Conservation (phyloP, 1,140 invertebrate genomes). For the Orchestia grillus region DNA sequence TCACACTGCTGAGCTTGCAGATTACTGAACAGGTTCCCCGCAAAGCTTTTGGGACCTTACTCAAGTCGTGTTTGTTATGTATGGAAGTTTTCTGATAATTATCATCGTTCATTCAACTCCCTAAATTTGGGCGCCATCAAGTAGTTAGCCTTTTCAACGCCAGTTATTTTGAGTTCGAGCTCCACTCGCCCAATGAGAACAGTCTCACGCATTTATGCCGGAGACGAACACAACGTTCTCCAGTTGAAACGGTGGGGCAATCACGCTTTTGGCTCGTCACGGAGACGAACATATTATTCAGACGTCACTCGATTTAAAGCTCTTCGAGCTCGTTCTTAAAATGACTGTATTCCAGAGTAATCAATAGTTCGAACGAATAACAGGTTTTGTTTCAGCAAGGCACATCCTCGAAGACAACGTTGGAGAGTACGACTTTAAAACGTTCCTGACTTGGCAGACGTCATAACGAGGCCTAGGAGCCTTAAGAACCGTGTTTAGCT, state of each 20-base stretch:
- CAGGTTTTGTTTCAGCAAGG: not conserved
- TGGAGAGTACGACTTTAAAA: not conserved
- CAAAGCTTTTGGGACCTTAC: not conserved
- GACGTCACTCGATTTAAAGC: not conserved
- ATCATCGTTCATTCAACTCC: not conserved
- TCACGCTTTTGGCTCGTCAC: not conserved
- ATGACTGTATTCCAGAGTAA: not conserved
- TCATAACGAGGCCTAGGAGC: not conserved
- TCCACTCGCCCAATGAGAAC: not conserved
- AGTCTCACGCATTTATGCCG: not conserved
- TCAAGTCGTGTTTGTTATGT: not conserved
- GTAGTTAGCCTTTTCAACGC: not conserved
- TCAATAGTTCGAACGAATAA: not conserved
- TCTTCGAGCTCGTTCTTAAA: not conserved
- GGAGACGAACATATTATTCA: conserved; percentile 1
- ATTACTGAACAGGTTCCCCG: not conserved
- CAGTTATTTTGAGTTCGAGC: not conserved
- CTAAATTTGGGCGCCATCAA: not conserved
- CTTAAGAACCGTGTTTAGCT: not conserved
- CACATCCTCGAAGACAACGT: not conserved
- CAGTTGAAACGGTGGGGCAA: not conserved
- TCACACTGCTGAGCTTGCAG: no score
- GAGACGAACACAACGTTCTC: not conserved
- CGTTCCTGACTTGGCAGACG: not conserved
- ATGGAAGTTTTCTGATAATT: not conserved